A percentile compares a stretch with the other conserved stretches of the same genome.
phyloP scores from a whole-genome alignment of 2,888 invertebrate genomes.

The Papilio elwesi region DNA sequence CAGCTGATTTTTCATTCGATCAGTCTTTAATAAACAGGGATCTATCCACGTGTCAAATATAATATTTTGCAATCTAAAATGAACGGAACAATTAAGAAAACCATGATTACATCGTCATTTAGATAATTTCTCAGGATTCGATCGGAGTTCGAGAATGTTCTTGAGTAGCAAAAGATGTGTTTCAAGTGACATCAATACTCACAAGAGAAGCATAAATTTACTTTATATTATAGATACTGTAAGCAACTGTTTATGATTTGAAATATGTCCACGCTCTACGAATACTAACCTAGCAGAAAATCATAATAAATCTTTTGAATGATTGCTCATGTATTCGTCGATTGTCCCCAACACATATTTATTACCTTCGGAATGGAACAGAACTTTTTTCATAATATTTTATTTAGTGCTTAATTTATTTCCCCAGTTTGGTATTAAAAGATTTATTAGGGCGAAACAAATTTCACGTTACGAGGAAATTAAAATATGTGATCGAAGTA shows the following conservation, averaged over 20 bases:
- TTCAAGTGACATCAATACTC: no score
- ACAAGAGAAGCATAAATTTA: no score
- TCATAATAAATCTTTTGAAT: background rate
- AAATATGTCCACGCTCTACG: background rate
- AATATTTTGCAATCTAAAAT: no score
- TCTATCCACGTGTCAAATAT: no score
- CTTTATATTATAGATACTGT: background rate
- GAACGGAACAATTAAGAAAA: no score
- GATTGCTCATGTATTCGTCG: background rate
- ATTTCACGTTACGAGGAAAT: background rate
- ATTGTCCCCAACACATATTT: background rate
- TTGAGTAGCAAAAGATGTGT: no score
- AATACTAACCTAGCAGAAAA: background rate
- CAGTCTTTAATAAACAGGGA: no score
- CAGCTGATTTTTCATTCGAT: no score
- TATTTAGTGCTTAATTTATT: background rate
- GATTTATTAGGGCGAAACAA: slow-evolving; percentile 2
- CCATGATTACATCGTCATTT: no score
- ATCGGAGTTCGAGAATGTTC: no score
- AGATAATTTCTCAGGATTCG: no score
- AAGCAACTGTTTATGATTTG: background rate
- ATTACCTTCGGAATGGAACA: background rate
- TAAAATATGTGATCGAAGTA: background rate
- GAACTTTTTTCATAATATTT: background rate
- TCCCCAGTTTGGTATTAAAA: background rate